Evolutionary conservation across 2,113 vertebrate species (phyloP).

Genomic region (Budorcas taxicolor): DNA sequence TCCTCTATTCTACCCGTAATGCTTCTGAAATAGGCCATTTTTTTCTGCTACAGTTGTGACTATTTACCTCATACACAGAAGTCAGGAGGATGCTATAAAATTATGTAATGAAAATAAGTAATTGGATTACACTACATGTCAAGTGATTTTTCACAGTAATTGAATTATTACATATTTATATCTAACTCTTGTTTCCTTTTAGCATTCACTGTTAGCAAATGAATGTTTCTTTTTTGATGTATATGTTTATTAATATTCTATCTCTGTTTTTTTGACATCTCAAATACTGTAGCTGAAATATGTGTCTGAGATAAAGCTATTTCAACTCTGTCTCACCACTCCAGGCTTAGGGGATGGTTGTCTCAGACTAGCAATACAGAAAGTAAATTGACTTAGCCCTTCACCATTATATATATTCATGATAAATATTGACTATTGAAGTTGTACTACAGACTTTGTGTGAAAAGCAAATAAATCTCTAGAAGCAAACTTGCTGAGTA

Average conservation of each 20-base stretch:
- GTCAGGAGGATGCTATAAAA: background rate
- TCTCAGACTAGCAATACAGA: background rate
- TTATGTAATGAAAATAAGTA: background rate
- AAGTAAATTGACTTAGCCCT: constrained; percentile 3
- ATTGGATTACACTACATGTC: background rate
- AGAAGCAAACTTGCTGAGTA: background rate
- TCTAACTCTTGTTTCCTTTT: background rate
- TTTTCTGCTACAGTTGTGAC: background rate
- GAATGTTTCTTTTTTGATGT: background rate
- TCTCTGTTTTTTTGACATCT: background rate
- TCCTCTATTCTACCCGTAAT: background rate
- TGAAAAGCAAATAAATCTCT: background rate
- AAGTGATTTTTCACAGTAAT: background rate
- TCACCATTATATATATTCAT: background rate
- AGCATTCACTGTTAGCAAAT: background rate
- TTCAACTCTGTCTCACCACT: background rate
- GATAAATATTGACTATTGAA: background rate
- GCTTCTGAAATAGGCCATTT: background rate
- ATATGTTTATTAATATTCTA: background rate
- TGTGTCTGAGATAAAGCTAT: constrained; percentile 27
- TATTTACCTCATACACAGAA: background rate
- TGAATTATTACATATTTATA: constrained; percentile 8
- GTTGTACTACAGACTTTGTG: background rate
- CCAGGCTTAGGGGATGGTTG: background rate
- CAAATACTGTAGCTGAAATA: constrained; percentile 40